Percentiles rank a stretch among this genome's conserved stretches.
These are phyloP conservation scores for Synergus gifuensis DNA, from an alignment of 2,888 invertebrate species.

Conservation along the genomic window DNA sequence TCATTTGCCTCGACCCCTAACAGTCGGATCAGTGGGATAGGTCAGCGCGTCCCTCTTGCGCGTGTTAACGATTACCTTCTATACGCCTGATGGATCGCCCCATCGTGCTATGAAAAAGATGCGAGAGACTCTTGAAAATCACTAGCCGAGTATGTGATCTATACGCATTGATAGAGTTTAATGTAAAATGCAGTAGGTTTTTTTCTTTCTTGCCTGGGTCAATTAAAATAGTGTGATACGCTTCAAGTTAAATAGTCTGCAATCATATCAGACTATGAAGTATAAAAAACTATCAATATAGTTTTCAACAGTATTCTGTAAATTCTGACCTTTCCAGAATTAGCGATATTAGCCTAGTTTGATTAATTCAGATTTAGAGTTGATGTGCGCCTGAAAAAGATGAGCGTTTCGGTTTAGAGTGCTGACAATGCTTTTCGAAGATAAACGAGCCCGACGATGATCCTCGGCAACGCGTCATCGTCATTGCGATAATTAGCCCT, in stretches of 20 bases:
- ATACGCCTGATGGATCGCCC: slow-evolving; percentile 37
- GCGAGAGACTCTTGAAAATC: neutral
- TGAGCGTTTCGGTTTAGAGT: neutral
- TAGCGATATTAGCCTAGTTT: too few relatives aligned
- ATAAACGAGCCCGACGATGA: neutral
- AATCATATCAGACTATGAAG: too few relatives aligned
- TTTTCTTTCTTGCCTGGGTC: too few relatives aligned
- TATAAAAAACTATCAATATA: too few relatives aligned
- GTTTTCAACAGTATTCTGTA: too few relatives aligned
- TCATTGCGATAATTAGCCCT: slow-evolving; percentile 63
- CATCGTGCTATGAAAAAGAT: neutral
- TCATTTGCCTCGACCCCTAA: slow-evolving; percentile 31
- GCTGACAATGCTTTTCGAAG: neutral
- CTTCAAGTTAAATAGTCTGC: too few relatives aligned
- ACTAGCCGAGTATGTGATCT: neutral
- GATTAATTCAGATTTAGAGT: neutral
- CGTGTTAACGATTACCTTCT: slow-evolving; percentile 2
- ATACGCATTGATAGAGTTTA: neutral
- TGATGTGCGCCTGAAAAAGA: neutral
- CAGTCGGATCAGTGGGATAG: neutral
- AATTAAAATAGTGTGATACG: too few relatives aligned
- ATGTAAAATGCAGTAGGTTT: neutral
- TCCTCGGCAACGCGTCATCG: slow-evolving; percentile 50
- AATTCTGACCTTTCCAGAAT: too few relatives aligned
- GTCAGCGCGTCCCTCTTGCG: slow-evolving; percentile 20